Conservation (phyloP, 2,797 vertebrate species). For the Lepus townsendii region DNA sequence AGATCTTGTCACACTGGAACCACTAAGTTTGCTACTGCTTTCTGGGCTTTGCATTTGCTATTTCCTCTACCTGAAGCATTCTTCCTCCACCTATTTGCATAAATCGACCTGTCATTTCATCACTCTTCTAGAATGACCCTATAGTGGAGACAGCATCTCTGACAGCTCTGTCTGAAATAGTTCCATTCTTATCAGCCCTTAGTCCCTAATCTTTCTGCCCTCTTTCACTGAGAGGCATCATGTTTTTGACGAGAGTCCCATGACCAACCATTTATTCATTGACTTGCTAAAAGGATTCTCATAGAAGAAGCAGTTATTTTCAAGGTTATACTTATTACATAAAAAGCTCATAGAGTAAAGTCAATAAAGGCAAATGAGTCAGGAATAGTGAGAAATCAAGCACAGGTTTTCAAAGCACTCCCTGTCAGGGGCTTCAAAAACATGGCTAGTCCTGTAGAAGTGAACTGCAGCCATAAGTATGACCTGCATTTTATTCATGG, state of each 20-base stretch:
- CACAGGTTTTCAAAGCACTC: background rate
- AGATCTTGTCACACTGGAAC: background rate
- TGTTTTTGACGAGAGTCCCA: background rate
- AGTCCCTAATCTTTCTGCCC: background rate
- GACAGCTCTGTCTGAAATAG: background rate
- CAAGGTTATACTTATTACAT: background rate
- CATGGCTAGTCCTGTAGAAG: background rate
- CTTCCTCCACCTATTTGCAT: background rate
- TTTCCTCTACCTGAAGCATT: background rate
- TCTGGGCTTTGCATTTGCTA: background rate
- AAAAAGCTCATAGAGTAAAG: background rate
- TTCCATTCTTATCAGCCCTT: background rate
- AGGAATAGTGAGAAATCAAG: background rate
- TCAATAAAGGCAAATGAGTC: background rate
- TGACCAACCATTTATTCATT: background rate
- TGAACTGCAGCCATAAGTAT: background rate
- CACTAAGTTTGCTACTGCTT: background rate
- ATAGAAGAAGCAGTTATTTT: background rate
- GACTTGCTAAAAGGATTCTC: slow-evolving; percentile 5
- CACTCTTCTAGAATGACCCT: background rate
- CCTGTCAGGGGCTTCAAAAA: background rate
- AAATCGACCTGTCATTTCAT: background rate
- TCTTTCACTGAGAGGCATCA: background rate
- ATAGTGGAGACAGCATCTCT: background rate
- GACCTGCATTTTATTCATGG: background rate